phyloP scores from a whole-genome alignment of 2,797 vertebrate genomes.

The Ceryle rudis region DNA sequence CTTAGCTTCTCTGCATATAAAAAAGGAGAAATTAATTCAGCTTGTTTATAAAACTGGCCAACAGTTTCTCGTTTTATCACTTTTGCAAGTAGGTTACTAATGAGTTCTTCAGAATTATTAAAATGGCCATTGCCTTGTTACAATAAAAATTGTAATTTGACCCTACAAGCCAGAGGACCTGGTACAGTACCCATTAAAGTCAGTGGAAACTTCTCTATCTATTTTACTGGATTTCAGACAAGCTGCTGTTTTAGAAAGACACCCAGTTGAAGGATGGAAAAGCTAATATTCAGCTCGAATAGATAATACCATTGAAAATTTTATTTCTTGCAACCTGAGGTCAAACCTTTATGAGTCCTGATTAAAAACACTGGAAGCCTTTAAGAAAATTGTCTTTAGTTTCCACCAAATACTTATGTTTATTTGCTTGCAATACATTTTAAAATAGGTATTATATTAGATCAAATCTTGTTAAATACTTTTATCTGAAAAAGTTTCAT shows the following conservation, averaged over 20 bases:
- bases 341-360: neutral
- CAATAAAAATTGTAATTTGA: neutral
- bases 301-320: neutral
- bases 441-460: neutral
- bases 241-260: neutral
- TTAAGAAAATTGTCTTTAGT: neutral
- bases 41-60: neutral
- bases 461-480: neutral
- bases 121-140: neutral
- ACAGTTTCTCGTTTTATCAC: neutral
- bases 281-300: neutral
- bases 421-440: neutral
- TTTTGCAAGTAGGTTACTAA: neutral
- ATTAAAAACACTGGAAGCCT: neutral
- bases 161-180: neutral
- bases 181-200: neutral
- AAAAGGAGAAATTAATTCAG: neutral
- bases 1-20: neutral
- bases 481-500: neutral
- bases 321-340: neutral
- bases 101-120: neutral
- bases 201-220: neutral
- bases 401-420: neutral
- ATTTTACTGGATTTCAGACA: neutral
- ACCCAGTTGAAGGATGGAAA: fast-evolving